phyloP scores from a whole-genome alignment of 2,113 vertebrate genomes.

The Thryonomys swinderianus region DNA sequence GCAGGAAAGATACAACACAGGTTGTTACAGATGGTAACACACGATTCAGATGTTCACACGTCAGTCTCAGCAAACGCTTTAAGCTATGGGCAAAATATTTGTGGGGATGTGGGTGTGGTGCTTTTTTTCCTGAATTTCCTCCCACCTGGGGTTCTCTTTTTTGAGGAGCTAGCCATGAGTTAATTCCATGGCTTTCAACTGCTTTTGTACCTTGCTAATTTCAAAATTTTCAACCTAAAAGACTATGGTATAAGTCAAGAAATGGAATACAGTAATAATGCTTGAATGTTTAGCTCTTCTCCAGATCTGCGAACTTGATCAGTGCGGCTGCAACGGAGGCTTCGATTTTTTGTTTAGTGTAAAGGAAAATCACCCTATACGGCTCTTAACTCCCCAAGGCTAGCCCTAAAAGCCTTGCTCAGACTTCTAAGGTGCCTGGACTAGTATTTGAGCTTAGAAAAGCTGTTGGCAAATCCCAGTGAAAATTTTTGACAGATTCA shows the following conservation, averaged over 20 bases:
- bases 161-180: conserved; percentile 56
- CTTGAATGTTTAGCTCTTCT: conserved; percentile 73
- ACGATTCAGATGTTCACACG: not conserved
- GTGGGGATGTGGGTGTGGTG: not conserved
- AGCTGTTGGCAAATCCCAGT: conserved; percentile 88
- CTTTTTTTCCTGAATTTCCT: not conserved
- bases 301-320: conserved; percentile 78
- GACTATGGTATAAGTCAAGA: conserved; percentile 78
- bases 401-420: conserved; percentile 85
- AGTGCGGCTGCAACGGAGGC: conserved; percentile 34
- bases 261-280: conserved; percentile 83
- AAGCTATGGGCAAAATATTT: not conserved
- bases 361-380: conserved; percentile 82
- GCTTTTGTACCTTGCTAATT: conserved; percentile 81
- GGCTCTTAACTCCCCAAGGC: conserved; percentile 85
- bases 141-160: conserved; percentile 43
- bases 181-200: conserved; percentile 73
- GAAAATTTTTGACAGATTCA: conserved; percentile 90
- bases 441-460: conserved; percentile 86
- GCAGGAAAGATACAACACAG: conserved; percentile 36
- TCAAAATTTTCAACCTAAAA: conserved; percentile 78
- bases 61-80: conserved; percentile 47
- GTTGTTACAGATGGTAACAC: conserved; percentile 1
- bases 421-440: conserved; percentile 83
- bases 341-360: conserved; percentile 80